Base-by-base conservation (phyloP, 1,140 invertebrate genomes). In the Dendrolimus punctatus region DNA sequence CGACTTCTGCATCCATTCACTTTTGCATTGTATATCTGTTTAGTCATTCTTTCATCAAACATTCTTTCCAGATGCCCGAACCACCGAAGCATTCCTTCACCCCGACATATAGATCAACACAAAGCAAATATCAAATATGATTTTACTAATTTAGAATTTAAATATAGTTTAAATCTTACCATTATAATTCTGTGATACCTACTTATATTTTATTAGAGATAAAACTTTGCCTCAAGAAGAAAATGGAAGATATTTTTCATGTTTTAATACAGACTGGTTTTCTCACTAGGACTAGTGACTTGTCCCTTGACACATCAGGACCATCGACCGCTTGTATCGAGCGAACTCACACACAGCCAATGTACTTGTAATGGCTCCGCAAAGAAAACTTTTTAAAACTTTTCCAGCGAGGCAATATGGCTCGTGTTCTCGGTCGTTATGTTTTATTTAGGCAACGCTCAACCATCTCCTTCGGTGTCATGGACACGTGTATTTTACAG, bases 361-460 rank as follows among this genome's bases (percentile, higher is more conserved):
- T 67, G 72, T 80, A 80, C 82, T 83, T 85, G 80, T 88, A 88
- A 87, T 87, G 83, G 85, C 76, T 82, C 85, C 79, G 85, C 83
- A 87, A 88, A 88, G 85, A 87, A 88, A 88, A 88, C 80, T 88
- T 88, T 88, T 87, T 85, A 88, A 87, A 88, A 88, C 80, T 88
- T 88, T 88, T 87, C 77, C 85, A 85, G 74, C 80, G 82, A 87
- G 83, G 86, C 86, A 88, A 88, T 87, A 88, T 87, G 86, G 86
- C 82, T 85, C 81, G 78, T 81, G 82, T 85, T 85, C 81, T 84
- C 82, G 76, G 73, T 71, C 80, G 78, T 83, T 74, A 84, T 84
- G 79, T 84, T 86, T 86, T 86, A 86, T 86, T 86, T 86, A 86
- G 83, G 80, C 72, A 79, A 74, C 75, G 66, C 65, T 80, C 54